phyloP scores from a whole-genome alignment of 2,797 vertebrate species.

The Acanthurus leucopareius region DNA sequence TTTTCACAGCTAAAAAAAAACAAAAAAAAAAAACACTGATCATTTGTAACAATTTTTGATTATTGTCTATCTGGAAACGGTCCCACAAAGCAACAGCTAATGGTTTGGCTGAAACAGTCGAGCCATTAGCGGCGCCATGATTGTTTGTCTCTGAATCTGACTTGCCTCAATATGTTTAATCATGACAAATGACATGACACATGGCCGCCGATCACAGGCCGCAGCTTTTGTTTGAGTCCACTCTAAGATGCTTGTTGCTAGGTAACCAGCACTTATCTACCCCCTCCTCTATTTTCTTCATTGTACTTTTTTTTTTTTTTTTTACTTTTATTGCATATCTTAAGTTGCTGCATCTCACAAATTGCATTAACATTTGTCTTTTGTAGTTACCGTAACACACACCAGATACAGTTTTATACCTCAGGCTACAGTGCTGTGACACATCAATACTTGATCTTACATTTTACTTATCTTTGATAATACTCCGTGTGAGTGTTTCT shows the following conservation, averaged over 20 bases:
- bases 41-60: constrained; percentile 56
- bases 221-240: constrained; percentile 70
- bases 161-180: constrained; percentile 72
- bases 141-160: constrained; percentile 73
- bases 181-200: constrained; percentile 79
- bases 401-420: constrained; percentile 66
- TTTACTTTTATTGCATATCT: constrained; percentile 63
- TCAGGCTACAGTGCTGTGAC: constrained; percentile 69
- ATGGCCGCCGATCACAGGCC: constrained; percentile 65
- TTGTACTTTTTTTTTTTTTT: constrained; percentile 29
- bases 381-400: constrained; percentile 65
- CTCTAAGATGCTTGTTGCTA: constrained; percentile 80
- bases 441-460: constrained; percentile 75
- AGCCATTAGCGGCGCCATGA: constrained; percentile 65
- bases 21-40: constrained; percentile 33
- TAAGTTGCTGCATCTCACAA: constrained; percentile 54
- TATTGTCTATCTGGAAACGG: constrained; percentile 42
- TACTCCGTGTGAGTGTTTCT: constrained; percentile 53
- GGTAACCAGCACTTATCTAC: constrained; percentile 78
- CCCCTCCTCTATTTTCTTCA: constrained; percentile 25
- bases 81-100: constrained; percentile 50
- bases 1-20: constrained; percentile 53
- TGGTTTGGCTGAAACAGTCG: constrained; percentile 52
- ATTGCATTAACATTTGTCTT: constrained; percentile 56
- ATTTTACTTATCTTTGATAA: constrained; percentile 67